A percentile compares a stretch with the other conserved stretches of the same genome.
These are phyloP conservation scores for Bradysia coprophila DNA, from an alignment of 1,140 invertebrate genomes.

Conservation along the genomic window DNA sequence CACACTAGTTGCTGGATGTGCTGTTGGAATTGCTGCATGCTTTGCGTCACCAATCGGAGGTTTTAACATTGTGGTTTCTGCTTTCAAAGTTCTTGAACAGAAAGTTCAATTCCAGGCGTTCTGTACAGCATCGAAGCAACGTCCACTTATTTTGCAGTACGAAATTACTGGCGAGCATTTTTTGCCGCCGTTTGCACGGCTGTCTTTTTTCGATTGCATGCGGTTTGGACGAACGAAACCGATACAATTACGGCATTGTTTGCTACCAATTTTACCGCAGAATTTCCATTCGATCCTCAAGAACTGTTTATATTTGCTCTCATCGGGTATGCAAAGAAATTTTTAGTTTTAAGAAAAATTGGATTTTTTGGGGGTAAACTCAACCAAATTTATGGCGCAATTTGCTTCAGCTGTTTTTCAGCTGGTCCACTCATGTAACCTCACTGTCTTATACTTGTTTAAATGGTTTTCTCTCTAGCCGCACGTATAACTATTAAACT, in stretches of 20 bases:
- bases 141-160: slow-evolving; percentile 93
- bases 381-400: no score
- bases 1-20: slow-evolving; percentile 90
- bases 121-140: slow-evolving; percentile 99
- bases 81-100: no score
- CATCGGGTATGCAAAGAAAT: slow-evolving; percentile 62
- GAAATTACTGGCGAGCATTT: slow-evolving; percentile 98
- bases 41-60: slow-evolving; percentile 91
- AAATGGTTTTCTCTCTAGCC: slow-evolving; percentile 75
- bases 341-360: no score
- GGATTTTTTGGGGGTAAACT: not conserved
- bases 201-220: slow-evolving; percentile 80
- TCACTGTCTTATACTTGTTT: no score
- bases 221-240: slow-evolving; percentile 87
- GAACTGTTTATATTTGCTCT: slow-evolving; percentile 88
- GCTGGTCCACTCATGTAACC: no score
- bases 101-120: slow-evolving; percentile 49
- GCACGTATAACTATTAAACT: slow-evolving; percentile 87
- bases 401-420: no score
- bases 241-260: slow-evolving; percentile 92
- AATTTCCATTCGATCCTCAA: slow-evolving; percentile 95
- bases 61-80: slow-evolving; percentile 13
- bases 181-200: slow-evolving; percentile 95
- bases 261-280: slow-evolving; percentile 83
- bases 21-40: slow-evolving; percentile 87